Evolutionary conservation across 2,888 invertebrate genomes (phyloP), one percentile per base, ranked within the genome.

Genomic region (Drosophila fulvimacula): DNA sequence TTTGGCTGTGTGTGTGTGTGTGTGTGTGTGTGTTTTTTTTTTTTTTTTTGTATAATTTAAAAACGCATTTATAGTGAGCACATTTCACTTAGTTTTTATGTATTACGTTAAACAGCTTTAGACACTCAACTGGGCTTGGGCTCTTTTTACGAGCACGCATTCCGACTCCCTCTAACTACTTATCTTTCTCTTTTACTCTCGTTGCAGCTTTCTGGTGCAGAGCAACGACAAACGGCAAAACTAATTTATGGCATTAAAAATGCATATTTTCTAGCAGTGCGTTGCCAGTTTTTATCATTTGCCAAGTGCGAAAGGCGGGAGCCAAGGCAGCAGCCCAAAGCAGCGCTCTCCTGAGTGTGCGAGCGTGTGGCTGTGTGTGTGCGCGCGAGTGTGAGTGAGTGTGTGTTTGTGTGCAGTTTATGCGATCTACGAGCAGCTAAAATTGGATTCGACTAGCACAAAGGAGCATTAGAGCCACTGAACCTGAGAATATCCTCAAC

Each of bases 251-350:
- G 81, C 87, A 87, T 84, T 84, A 85, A 88, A 87, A 88, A 90
- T 90, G 88, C 76, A 90, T 85, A 88, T 88, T 89, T 89, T 89
- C 85, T 88, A 88, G 88, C 85, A 88, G 88, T 81, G 80, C 79
- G 75, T 76, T 70, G 72, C 74, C 67, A 74, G 88, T 85, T 85
- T 84, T 88, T 88, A 85, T 82, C 80, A 88, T 84, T 88, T 77
- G 76, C 86, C 81, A 82, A 80, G 70, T 80, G 73, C 63, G 61
- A 74, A 56, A 58, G 56, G 71, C 61, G 63, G 58, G 30, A 38
- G 61, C 55, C 56, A 57, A 70, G 57, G 27, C 67, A 77, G 61
- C 60, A 64, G 55, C 59, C 67, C 51, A 71, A 76, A 81, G 65
- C 64, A 39, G 27, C 39, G 24, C 58, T 38, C 59, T 60, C 57